phyloP scores from a whole-genome alignment of 1,140 invertebrate species.

The Neodiprion fabricii region DNA sequence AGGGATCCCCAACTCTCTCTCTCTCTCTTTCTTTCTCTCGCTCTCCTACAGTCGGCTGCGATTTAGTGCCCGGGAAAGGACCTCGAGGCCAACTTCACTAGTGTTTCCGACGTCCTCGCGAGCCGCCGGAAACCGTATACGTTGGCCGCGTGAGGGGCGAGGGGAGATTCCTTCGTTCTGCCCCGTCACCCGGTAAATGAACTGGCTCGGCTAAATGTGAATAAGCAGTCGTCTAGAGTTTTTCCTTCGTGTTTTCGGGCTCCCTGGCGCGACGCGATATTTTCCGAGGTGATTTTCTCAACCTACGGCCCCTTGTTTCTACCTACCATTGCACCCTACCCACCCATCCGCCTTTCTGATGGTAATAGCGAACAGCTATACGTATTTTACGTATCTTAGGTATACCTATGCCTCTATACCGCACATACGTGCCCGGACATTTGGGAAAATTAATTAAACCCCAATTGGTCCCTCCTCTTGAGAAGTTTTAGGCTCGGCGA shows the following conservation, averaged over 20 bases:
- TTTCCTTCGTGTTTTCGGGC: neutral
- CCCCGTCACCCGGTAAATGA: constrained; percentile 18
- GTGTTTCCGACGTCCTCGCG: neutral
- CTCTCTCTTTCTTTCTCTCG: no score
- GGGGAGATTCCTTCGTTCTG: neutral
- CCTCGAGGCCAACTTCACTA: neutral
- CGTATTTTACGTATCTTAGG: no score
- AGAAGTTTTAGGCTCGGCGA: no score
- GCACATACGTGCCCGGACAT: no score
- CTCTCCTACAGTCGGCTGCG: neutral
- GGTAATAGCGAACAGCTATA: no score
- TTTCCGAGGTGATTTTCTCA: neutral
- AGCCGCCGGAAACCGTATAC: neutral
- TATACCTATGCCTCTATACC: no score
- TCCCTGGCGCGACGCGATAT: neutral
- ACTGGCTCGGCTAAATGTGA: constrained; percentile 23
- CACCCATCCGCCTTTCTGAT: no score
- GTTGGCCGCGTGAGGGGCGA: neutral
- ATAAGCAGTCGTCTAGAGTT: constrained; percentile 10
- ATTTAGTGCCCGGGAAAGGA: neutral
- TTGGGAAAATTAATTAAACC: no score
- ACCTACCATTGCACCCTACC: no score
- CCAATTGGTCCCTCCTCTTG: no score
- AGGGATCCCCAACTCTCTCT: no score
- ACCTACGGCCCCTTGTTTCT: no score